A percentile compares a stretch with the other conserved stretches of the same genome.
Conservation (phyloP, 2,113 vertebrate genomes). For the Tinamus guttatus region DNA sequence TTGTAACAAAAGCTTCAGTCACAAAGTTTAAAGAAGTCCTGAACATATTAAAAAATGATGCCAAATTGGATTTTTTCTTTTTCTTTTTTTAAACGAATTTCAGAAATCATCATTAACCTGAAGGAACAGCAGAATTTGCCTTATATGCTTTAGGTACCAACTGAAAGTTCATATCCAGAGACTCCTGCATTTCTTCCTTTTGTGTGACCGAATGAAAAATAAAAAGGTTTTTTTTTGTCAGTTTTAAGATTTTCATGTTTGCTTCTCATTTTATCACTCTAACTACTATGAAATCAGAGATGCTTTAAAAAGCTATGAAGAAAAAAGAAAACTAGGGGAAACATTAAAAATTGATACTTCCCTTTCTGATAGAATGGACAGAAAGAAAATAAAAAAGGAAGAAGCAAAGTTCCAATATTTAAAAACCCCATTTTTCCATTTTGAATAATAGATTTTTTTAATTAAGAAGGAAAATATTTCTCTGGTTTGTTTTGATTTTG, state of each 20-base stretch:
- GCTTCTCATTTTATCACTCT: background rate
- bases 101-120: fast-evolving
- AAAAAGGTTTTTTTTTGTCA: background rate
- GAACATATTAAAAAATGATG: background rate
- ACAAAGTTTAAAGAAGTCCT: background rate
- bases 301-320: background rate
- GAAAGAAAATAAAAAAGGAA: background rate
- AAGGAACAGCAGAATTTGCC: background rate
- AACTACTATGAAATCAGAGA: background rate
- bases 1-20: background rate
- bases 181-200: background rate
- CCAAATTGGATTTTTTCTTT: background rate
- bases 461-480: background rate
- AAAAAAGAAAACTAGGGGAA: background rate
- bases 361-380: background rate
- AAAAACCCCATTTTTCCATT: background rate
- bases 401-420: background rate
- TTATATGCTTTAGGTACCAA: background rate
- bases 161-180: background rate
- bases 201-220: background rate
- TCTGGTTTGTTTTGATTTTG: background rate
- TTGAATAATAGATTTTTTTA: background rate
- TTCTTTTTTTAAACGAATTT: background rate
- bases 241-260: background rate
- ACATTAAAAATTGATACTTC: background rate